Percentiles rank a stretch among this genome's conserved stretches.
Evolutionary conservation across 2,888 invertebrate species (phyloP).

Genomic region (Nesidiocoris tenuis): DNA sequence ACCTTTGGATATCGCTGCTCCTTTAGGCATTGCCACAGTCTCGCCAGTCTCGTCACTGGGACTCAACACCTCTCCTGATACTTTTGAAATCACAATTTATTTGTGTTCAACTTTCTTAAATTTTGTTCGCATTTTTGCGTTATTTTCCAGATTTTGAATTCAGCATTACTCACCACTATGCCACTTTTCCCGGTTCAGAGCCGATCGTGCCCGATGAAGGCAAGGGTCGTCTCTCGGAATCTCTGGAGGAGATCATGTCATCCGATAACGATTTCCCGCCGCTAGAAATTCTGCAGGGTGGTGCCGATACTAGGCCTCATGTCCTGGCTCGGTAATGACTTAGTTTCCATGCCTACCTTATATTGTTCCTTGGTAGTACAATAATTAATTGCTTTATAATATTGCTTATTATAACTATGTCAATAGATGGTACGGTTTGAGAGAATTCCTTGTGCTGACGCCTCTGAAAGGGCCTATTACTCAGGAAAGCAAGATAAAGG

Average conservation of each 20-base stretch:
- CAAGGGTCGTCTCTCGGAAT: conserved; percentile 56
- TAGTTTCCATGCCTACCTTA: too few species aligned
- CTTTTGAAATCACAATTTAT: too few species aligned
- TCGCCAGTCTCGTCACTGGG: too few species aligned
- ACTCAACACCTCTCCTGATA: too few species aligned
- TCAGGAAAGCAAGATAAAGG: conserved; percentile 69
- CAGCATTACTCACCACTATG: conserved; percentile 54
- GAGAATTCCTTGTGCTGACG: conserved; percentile 76
- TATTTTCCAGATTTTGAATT: conserved; percentile 55
- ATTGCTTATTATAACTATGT: too few species aligned
- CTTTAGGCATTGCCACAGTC: too few species aligned
- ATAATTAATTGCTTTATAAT: too few species aligned
- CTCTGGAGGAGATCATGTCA: conserved; percentile 60
- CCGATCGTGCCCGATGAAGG: conserved; percentile 51
- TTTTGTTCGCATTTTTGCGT: too few species aligned
- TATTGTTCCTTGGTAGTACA: too few species aligned
- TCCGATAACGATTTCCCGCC: conserved; percentile 65
- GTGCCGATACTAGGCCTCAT: conserved; percentile 59
- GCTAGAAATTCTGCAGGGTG: conserved; percentile 56
- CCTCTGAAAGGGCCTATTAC: conserved; percentile 58
- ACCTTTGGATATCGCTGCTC: too few species aligned
- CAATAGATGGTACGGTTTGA: conserved; percentile 74
- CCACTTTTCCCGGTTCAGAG: conserved; percentile 51
- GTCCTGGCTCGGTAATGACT: conserved; percentile 61
- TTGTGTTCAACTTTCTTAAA: too few species aligned